Evolutionary conservation across 2,113 vertebrate species (phyloP).

Genomic region (Galbula dea): DNA sequence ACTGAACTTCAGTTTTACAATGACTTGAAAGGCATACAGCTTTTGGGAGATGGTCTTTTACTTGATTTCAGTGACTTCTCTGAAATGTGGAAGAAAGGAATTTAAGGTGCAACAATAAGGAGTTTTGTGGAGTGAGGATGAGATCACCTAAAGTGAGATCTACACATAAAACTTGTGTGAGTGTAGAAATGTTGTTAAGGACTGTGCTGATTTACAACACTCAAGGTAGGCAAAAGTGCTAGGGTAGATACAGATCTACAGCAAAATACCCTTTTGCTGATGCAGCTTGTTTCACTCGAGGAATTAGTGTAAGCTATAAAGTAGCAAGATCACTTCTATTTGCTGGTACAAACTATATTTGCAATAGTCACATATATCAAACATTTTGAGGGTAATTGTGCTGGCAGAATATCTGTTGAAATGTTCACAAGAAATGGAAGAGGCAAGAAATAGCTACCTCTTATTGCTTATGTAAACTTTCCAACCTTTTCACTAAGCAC

Average conservation of each 20-base stretch:
- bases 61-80: background rate
- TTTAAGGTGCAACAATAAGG: background rate
- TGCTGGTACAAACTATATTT: background rate
- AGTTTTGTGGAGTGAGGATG: background rate
- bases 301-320: conserved; percentile 10
- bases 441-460: background rate
- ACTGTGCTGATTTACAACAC: conserved; percentile 1
- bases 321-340: background rate
- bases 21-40: background rate
- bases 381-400: background rate
- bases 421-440: background rate
- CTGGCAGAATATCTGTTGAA: background rate
- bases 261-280: background rate
- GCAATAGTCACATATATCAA: background rate
- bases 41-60: background rate
- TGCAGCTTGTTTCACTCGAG: background rate
- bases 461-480: background rate
- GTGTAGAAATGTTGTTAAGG: background rate
- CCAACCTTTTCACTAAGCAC: background rate
- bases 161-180: background rate
- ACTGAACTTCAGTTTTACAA: background rate
- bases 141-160: background rate
- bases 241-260: background rate
- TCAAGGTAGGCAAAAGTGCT: background rate
- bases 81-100: background rate